phyloP scores from a whole-genome alignment of 2,888 invertebrate species.

The Melanchra persicariae region DNA sequence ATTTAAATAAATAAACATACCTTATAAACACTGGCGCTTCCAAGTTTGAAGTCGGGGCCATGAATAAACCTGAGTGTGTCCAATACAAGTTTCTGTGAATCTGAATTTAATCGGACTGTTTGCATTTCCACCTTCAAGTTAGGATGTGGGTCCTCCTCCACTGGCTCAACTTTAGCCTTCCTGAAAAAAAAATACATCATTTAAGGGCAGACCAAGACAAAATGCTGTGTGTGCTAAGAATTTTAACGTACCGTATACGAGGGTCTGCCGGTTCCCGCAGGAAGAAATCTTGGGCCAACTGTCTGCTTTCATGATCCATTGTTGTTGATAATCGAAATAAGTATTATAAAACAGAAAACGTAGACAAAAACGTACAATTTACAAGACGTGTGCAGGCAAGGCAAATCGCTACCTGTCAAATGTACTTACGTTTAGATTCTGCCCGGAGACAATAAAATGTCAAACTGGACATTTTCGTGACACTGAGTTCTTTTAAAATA shows the following conservation, averaged over 20 bases:
- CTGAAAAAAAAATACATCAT: constrained; percentile 68
- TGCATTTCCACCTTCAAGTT: constrained; percentile 94
- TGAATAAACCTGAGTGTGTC: constrained; percentile 94
- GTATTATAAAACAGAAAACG: constrained; percentile 57
- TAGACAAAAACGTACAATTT: constrained; percentile 55
- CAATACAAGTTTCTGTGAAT: constrained; percentile 93
- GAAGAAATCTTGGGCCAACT: constrained; percentile 92
- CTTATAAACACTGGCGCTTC: constrained; percentile 91
- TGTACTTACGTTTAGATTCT: constrained; percentile 52
- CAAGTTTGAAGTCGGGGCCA: constrained; percentile 92
- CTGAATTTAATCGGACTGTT: constrained; percentile 92
- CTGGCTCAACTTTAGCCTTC: constrained; percentile 84
- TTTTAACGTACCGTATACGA: constrained; percentile 89
- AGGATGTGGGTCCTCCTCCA: constrained; percentile 87
- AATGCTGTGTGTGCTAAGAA: constrained; percentile 55
- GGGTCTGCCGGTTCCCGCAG: constrained; percentile 91
- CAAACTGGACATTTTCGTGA: constrained; percentile 1
- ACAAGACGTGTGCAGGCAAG: constrained; percentile 62
- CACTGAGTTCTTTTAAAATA: background rate
- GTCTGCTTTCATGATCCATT: constrained; percentile 91
- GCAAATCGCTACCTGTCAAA: constrained; percentile 44
- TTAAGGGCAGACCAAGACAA: constrained; percentile 34
- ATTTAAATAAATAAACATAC: constrained; percentile 65
- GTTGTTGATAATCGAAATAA: constrained; percentile 56
- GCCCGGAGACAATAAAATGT: background rate